Evolutionary conservation across 2,113 vertebrate species (phyloP), one percentile per base, ranked within the genome.

Genomic region (Nannospalax galili): DNA sequence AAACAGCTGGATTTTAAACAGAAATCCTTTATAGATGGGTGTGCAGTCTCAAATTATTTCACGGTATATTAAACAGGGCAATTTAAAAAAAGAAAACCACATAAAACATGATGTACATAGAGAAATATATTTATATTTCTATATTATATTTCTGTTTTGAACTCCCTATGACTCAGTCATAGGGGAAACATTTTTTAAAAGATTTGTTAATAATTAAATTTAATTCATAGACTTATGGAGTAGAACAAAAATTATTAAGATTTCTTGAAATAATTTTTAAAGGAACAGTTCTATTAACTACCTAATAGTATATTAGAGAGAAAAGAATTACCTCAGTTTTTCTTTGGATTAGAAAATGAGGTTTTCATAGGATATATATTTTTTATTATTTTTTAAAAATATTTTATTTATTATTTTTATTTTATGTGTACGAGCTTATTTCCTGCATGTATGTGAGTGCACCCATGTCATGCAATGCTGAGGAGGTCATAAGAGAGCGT

Each of bases 161-260:
- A 91, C n/a, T 75, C n/a, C 35, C 77, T 32, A 32, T 62, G 62
- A 84, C 60, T 42, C 40, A 89, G 58, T 17, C 86, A 15, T 28
- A 86, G 35, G 75, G 32, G 32, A 74, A 1, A 30, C 42, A 70
- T 95, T 87, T 75, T 92, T 64, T 92, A 96, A 96, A 93, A 32
- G 32, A 82, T 11, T 26, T 80, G 14, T 75, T 82, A 91, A 82
- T 20, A 92, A 90, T 2, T 92, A 69, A 6, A 73, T 40, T 93
- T 94, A 67, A 90, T 96, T 93, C 62, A 93, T 94, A 88, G 58
- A 35, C n/a, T 90, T 77, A 87, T 60, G 95, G 28, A 90, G 17
- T 67, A 7, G 56, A 81, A 95, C 26, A 94, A 90, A 95, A 93
- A 60, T 37, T 84, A 94, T 87, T 94, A 96, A 93, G 95, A 90